phyloP scores from a whole-genome alignment of 1,140 invertebrate species.

The Nephila pilipes region DNA sequence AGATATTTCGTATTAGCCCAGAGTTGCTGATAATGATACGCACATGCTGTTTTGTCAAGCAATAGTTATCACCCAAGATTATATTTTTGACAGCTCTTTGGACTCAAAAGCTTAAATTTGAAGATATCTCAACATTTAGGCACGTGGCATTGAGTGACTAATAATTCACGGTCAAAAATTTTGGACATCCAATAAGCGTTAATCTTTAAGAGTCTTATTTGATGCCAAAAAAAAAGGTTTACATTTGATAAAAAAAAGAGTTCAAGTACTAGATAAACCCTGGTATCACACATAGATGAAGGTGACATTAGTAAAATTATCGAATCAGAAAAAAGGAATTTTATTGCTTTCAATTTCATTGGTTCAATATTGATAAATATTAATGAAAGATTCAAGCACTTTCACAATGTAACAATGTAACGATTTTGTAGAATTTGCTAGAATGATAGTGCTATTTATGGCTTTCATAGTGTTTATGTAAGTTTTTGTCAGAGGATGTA shows the following conservation, averaged over 20 bases:
- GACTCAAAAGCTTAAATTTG: neutral
- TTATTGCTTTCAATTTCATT: too few relatives aligned
- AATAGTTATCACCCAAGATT: neutral
- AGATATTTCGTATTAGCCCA: too few relatives aligned
- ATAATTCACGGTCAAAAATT: neutral
- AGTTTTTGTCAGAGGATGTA: too few relatives aligned
- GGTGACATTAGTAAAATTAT: neutral
- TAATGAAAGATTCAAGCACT: too few relatives aligned
- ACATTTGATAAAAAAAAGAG: neutral
- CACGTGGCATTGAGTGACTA: neutral
- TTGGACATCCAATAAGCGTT: neutral
- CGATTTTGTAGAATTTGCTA: too few relatives aligned
- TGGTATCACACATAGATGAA: neutral
- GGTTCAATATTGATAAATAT: too few relatives aligned
- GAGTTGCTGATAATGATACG: too few relatives aligned
- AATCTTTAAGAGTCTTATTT: neutral
- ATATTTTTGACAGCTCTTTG: neutral
- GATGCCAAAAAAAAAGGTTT: neutral
- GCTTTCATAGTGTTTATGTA: too few relatives aligned
- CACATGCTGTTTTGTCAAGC: too few relatives aligned
- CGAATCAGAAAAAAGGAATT: neutral
- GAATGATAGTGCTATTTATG: too few relatives aligned
- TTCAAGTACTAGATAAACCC: neutral
- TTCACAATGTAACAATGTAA: too few relatives aligned
- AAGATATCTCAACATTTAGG: neutral